phyloP scores from a whole-genome alignment of 2,797 vertebrate species.

The Vultur gryphus region DNA sequence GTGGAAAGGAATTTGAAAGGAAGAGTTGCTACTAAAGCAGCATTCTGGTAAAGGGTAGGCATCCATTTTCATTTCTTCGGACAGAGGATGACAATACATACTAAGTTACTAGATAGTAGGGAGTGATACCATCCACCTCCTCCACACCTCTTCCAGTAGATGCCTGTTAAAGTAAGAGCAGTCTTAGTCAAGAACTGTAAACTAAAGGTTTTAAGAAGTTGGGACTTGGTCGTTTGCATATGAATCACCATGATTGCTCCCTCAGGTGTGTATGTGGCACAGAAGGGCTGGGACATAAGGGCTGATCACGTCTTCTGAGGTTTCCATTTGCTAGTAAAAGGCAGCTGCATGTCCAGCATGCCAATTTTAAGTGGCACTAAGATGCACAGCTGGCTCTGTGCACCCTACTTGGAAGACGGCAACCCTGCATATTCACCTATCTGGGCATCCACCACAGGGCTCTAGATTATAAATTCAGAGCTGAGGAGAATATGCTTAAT shows the following conservation, averaged over 20 bases:
- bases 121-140: not conserved
- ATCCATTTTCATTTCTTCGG: not conserved
- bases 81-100: not conserved
- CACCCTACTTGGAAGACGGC: not conserved
- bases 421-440: not conserved
- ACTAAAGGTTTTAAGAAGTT: not conserved
- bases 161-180: not conserved
- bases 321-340: not conserved
- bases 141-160: not conserved
- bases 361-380: not conserved
- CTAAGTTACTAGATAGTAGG: not conserved
- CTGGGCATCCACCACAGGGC: rapidly evolving
- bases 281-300: not conserved
- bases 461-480: not conserved
- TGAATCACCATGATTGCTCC: not conserved
- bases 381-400: not conserved
- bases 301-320: not conserved
- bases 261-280: not conserved
- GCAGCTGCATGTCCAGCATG: not conserved
- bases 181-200: not conserved
- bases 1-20: not conserved
- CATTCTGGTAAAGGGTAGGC: not conserved
- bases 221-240: not conserved
- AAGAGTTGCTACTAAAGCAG: not conserved
- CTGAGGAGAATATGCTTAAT: not conserved